Conservation (phyloP, 2,797 vertebrate species). For the Epinephelus coioides region DNA sequence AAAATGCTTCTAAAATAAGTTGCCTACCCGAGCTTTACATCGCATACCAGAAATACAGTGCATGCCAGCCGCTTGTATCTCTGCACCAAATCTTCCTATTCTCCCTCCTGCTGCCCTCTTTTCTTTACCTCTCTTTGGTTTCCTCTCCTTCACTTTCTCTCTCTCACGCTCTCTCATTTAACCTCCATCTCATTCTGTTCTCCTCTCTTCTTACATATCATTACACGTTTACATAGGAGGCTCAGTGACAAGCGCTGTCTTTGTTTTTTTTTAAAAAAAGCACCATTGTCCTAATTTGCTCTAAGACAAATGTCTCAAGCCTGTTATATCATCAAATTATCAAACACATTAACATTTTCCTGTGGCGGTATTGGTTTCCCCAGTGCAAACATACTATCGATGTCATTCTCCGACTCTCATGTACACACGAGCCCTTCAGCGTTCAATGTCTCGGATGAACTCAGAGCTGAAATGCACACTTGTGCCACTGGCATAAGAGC, state of each 20-base stretch:
- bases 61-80: background rate
- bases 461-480: conserved; percentile 80
- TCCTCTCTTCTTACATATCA: conserved; percentile 55
- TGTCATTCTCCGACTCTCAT: conserved; percentile 55
- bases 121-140: conserved; percentile 28
- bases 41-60: conserved; percentile 18
- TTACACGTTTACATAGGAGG: conserved; percentile 53
- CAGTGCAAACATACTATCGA: conserved; percentile 55
- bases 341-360: conserved; percentile 57
- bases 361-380: conserved; percentile 65
- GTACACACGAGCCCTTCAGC: conserved; percentile 67
- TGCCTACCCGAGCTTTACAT: background rate
- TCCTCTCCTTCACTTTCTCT: conserved; percentile 22
- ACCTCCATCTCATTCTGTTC: conserved; percentile 53
- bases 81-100: conserved; percentile 1
- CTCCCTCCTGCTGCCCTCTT: conserved; percentile 18
- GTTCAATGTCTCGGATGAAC: conserved; percentile 72
- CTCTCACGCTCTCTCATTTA: conserved; percentile 45
- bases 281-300: conserved; percentile 67
- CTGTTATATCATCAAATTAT: conserved; percentile 64
- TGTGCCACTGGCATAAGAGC: conserved; percentile 76
- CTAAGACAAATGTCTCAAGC: conserved; percentile 44
- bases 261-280: conserved; percentile 8
- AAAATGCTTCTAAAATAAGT: too few species aligned
- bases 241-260: conserved; percentile 30